Evolutionary conservation across 2,888 invertebrate species (phyloP), one percentile per base, ranked within the genome.

Genomic region (Phoenoteleia sp.): DNA sequence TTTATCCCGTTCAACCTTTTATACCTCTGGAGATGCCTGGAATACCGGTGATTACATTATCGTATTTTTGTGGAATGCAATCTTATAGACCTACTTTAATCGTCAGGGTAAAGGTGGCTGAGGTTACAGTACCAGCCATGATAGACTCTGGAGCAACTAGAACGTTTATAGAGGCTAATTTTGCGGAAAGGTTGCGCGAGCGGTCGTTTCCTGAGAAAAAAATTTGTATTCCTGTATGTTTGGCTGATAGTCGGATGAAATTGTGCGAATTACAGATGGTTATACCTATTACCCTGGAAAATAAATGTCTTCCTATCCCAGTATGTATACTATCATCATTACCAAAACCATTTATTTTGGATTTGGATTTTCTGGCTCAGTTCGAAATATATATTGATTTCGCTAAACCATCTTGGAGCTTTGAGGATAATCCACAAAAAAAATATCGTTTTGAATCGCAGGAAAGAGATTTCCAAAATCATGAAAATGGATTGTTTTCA

Each of bases 61-160:
- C n/a, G n/a, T n/a, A n/a, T n/a, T n/a, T n/a, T n/a, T n/a, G n/a
- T n/a, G n/a, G n/a, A n/a, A n/a, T n/a, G n/a, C n/a, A n/a, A n/a
- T n/a, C n/a, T n/a, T n/a, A n/a, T n/a, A n/a, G n/a, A n/a, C n/a
- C n/a, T n/a, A n/a, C 42, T n/a, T 42, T 42, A n/a, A n/a, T 42
- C 3, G 11, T 49, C 3, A 3, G 7, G 21, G 49, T 49, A 5
- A 11, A 5, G 3, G 4, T 49, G 3, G 3, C 21, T 9, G 49
- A 21, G 2, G 3, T 21, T 4, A 1, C 3, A 5, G 6, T 49
- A 9, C 3, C 3, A 11, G 56, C 56, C 15, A 27, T 56, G 56
- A 3, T 56, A 11, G 56, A 56, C 19, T 56, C 56, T 19, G 56
- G 56, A 1, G 56, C 56, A 7, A 56, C 56, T 23, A 27, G 56